phyloP scores from a whole-genome alignment of 2,113 vertebrate species.

The Heteronetta atricapilla region DNA sequence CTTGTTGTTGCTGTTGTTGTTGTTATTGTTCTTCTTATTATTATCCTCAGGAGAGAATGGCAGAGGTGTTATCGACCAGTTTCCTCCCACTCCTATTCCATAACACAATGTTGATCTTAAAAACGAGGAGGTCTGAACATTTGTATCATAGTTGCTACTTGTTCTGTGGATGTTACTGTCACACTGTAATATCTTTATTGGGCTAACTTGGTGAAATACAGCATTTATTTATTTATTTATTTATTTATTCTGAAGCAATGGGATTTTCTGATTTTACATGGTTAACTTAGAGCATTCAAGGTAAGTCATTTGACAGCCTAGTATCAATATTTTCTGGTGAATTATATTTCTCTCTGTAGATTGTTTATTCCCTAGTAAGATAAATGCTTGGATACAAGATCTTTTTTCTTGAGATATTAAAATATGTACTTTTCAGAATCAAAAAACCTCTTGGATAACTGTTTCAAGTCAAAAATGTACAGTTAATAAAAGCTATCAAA shows the following conservation, averaged over 20 bases:
- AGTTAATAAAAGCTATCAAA: not conserved
- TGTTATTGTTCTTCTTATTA: not conserved
- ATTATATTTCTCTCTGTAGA: not conserved
- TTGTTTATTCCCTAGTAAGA: not conserved
- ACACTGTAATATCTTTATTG: fast-evolving
- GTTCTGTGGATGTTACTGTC: not conserved
- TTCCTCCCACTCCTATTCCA: not conserved
- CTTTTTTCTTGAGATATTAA: not conserved
- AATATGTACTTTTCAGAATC: not conserved
- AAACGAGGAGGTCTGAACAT: not conserved
- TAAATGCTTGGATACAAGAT: not conserved
- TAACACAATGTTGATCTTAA: not conserved
- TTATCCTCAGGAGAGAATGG: not conserved
- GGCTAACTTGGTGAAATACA: not conserved
- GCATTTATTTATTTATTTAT: no score
- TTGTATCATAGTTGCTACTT: not conserved
- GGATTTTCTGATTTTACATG: not conserved
- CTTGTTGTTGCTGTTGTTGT: no score
- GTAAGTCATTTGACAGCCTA: not conserved
- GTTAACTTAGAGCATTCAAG: not conserved
- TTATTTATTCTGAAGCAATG: not conserved
- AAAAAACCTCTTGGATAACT: not conserved
- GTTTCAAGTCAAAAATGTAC: not conserved
- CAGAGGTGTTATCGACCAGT: not conserved
- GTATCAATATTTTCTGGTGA: not conserved